Percentiles rank a stretch among this genome's conserved stretches.
These are phyloP conservation scores for Pseudotriccus pelzelni DNA, from an alignment of 2,797 vertebrate genomes.

Conservation along the genomic window DNA sequence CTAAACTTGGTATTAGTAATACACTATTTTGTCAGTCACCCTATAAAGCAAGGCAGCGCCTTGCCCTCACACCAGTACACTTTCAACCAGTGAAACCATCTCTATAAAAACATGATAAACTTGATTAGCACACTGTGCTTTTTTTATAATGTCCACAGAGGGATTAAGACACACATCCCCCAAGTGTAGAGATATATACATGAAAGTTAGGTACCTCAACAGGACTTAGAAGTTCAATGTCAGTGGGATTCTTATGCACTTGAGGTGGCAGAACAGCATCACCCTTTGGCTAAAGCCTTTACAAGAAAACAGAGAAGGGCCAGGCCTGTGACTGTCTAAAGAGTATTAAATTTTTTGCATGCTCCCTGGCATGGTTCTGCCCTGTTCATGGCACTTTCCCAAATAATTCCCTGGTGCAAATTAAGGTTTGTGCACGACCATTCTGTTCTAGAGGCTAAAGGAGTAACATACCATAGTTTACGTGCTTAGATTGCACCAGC, in stretches of 20 bases:
- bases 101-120: not conserved
- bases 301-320: not conserved
- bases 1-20: not conserved
- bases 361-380: not conserved
- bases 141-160: not conserved
- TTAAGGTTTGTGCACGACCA: not conserved
- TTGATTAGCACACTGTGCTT: not conserved
- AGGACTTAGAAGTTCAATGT: not conserved
- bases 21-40: not conserved
- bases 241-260: fast-evolving
- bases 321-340: not conserved
- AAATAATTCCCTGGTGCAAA: not conserved
- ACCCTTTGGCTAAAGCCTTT: not conserved
- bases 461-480: not conserved
- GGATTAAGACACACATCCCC: fast-evolving
- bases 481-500: not conserved
- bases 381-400: not conserved
- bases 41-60: not conserved
- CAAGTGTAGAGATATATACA: not conserved
- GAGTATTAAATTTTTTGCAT: not conserved
- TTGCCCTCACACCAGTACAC: not conserved
- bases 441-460: not conserved
- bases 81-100: not conserved
- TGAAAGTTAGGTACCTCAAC: no score
- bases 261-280: not conserved